Conservation (phyloP, 2,888 invertebrate genomes). For the Epinotia brunnichana region DNA sequence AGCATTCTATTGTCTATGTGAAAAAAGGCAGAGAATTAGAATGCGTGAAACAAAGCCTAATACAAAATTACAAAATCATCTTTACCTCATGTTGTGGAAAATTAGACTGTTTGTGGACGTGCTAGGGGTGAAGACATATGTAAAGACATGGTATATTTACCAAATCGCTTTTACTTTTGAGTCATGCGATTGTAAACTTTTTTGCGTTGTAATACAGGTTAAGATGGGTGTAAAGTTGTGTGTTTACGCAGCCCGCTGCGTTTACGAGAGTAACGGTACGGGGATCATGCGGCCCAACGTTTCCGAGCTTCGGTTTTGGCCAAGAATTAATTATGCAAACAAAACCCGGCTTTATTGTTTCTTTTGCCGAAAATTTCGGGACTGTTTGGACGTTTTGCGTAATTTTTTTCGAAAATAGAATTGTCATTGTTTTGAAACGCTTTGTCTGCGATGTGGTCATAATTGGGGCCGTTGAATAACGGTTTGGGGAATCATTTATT, state of each 20-base stretch:
- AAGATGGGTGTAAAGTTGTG: conserved; percentile 42
- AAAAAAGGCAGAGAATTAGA: conserved; percentile 64
- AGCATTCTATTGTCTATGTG: conserved; percentile 66
- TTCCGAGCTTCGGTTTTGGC: conserved; percentile 67
- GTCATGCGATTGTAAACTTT: conserved; percentile 48
- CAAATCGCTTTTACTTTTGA: conserved; percentile 40
- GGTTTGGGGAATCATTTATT: conserved; percentile 8
- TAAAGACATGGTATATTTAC: conserved; percentile 41
- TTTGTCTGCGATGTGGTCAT: conserved; percentile 44
- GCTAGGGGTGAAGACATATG: conserved; percentile 48
- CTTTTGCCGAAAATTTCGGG: conserved; percentile 62
- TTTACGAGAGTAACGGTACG: conserved; percentile 76
- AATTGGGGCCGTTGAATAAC: conserved; percentile 32
- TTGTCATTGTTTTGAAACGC: conserved; percentile 55
- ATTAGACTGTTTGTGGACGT: conserved; percentile 47
- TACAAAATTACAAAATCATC: conserved; percentile 44
- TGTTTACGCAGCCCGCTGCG: conserved; percentile 65
- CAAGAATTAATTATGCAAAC: conserved; percentile 80
- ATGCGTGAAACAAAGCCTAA: conserved; percentile 65
- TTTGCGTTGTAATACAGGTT: conserved; percentile 47
- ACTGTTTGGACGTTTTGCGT: conserved; percentile 82
- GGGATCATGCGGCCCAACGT: conserved; percentile 72
- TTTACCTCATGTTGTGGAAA: conserved; percentile 42
- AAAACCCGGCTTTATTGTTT: conserved; percentile 76
- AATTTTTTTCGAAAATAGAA: conserved; percentile 69